Percentiles rank a stretch among this genome's conserved stretches.
Conservation (phyloP, 2,797 vertebrate genomes). For the Etheostoma perlongum region DNA sequence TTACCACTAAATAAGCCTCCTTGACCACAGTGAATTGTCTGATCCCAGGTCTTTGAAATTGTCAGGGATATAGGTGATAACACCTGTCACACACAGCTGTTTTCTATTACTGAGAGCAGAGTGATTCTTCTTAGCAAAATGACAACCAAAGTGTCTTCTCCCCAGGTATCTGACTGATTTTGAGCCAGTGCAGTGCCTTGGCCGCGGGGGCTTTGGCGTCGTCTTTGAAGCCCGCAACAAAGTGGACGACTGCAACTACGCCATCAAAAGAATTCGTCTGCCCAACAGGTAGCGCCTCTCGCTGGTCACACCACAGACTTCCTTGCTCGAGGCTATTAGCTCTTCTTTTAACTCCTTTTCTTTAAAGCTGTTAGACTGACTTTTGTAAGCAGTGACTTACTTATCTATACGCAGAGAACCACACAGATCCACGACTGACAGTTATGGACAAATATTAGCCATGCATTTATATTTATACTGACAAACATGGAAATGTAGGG, state of each 20-base stretch:
- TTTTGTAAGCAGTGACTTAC: conserved; percentile 31
- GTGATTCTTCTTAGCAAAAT: conserved; percentile 20
- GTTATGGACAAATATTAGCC: conserved; percentile 24
- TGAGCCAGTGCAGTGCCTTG: conserved; percentile 97
- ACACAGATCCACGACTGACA: conserved; percentile 2
- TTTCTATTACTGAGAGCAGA: not conserved
- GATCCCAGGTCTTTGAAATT: conserved; percentile 1
- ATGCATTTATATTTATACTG: conserved; percentile 22
- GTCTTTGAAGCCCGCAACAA: conserved; percentile 99
- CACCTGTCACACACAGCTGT: not conserved
- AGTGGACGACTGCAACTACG: conserved; percentile 99
- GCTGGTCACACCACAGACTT: conserved; percentile 2
- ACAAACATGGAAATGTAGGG: conserved; percentile 30
- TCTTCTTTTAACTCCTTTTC: conserved; percentile 24
- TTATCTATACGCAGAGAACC: conserved; percentile 14
- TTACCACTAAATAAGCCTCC: conserved; percentile 2
- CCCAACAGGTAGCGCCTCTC: conserved; percentile 90
- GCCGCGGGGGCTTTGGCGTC: conserved; percentile 96
- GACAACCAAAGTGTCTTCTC: conserved; percentile 35
- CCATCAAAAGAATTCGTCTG: conserved; percentile 98
- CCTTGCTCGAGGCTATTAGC: conserved; percentile 35
- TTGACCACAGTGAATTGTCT: not conserved
- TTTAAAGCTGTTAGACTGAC: conserved; percentile 26
- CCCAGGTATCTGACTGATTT: conserved; percentile 97
- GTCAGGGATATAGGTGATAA: not conserved